A percentile compares a stretch with the other conserved stretches of the same genome.
These are phyloP conservation scores for Dasysyrphus tricinctus DNA, from an alignment of 2,888 invertebrate species.

Conservation along the genomic window DNA sequence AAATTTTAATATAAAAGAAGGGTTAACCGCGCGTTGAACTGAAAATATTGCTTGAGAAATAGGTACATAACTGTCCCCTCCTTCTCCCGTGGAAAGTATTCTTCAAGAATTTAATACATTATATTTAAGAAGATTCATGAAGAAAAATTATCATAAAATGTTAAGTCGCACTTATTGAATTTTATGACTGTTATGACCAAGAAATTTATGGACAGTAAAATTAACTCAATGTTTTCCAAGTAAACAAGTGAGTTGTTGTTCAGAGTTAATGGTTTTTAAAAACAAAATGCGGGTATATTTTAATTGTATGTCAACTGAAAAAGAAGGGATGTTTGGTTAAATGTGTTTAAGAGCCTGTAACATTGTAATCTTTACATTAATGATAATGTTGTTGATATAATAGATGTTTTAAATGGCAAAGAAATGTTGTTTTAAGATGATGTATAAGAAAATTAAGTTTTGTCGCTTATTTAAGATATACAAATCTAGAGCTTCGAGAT, in stretches of 20 bases:
- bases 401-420: too few relatives aligned
- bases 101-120: conserved; percentile 31
- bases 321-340: not conserved
- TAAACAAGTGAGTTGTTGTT: not conserved
- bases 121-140: not conserved
- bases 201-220: conserved; percentile 28
- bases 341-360: not conserved
- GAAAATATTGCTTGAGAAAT: conserved; percentile 38
- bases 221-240: not conserved
- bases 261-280: conserved; percentile 7
- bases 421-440: too few relatives aligned
- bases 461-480: too few relatives aligned
- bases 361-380: not conserved
- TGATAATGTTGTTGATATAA: not conserved
- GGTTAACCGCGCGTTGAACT: conserved; percentile 56
- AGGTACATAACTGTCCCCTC: not conserved
- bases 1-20: conserved; percentile 39
- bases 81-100: not conserved
- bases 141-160: conserved; percentile 5
- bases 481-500: too few relatives aligned
- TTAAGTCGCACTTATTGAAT: conserved; percentile 24
- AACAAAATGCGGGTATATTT: conserved; percentile 4
- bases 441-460: too few relatives aligned
- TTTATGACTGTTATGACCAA: conserved; percentile 19
- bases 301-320: conserved; percentile 9